phyloP scores from a whole-genome alignment of 2,797 vertebrate species.

The Champsocephalus gunnari region DNA sequence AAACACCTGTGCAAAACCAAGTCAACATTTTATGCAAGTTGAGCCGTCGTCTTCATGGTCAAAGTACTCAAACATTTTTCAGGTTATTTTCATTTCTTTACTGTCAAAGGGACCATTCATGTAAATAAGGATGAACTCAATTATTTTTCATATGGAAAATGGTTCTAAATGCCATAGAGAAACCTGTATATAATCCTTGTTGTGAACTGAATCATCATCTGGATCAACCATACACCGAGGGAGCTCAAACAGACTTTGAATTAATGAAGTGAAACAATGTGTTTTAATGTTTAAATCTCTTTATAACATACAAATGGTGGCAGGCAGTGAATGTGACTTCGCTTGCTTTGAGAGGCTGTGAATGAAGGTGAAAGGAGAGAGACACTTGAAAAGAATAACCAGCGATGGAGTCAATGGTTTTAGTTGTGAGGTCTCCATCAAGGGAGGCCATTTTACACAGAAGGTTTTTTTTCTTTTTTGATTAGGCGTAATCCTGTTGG shows the following conservation, averaged over 20 bases:
- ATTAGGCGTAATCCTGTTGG: slow-evolving; percentile 60
- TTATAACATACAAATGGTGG: slow-evolving; percentile 65
- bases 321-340: slow-evolving; percentile 54
- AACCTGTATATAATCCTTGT: slow-evolving; percentile 62
- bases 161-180: slow-evolving; percentile 53
- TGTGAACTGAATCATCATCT: slow-evolving; percentile 46
- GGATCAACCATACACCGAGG: slow-evolving; percentile 50
- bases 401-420: slow-evolving; percentile 53
- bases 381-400: slow-evolving; percentile 51
- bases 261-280: slow-evolving; percentile 29
- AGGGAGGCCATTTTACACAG: slow-evolving; percentile 56
- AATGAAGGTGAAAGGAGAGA: slow-evolving; percentile 43
- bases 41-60: slow-evolving; percentile 51
- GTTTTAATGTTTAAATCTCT: slow-evolving; percentile 69
- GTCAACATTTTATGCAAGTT: slow-evolving; percentile 78
- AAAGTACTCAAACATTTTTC: slow-evolving; percentile 54
- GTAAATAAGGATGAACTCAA: slow-evolving; percentile 62
- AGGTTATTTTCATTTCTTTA: slow-evolving; percentile 63
- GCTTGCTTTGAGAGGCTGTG: slow-evolving; percentile 62
- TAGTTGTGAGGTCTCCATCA: slow-evolving; percentile 54
- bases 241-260: slow-evolving; percentile 31
- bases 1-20: slow-evolving; percentile 62
- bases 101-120: slow-evolving; percentile 71
- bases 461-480: slow-evolving; percentile 37
- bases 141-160: slow-evolving; percentile 71